Percentiles rank a stretch among this genome's conserved stretches.
Evolutionary conservation across 2,113 vertebrate genomes (phyloP).

Genomic region (Marcusenius ussheri): DNA sequence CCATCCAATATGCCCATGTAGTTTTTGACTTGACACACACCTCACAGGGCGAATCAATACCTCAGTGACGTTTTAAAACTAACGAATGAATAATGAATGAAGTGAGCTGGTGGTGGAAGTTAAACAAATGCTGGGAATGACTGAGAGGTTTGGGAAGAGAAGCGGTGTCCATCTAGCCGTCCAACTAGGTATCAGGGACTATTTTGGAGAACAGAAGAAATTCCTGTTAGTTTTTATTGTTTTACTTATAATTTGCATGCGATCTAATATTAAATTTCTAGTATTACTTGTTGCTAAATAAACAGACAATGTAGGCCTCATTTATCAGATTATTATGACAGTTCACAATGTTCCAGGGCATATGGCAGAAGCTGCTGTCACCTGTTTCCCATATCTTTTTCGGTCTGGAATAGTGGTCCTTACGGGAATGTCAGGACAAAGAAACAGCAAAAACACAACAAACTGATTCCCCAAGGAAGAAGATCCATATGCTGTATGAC

Average conservation of each 20-base stretch:
- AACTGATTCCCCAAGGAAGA: not conserved
- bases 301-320: not conserved
- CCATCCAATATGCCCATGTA: no score
- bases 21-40: no score
- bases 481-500: not conserved
- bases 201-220: not conserved
- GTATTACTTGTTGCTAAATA: not conserved
- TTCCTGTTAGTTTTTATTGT: not conserved
- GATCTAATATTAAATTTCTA: not conserved
- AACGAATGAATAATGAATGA: no score
- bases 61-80: no score
- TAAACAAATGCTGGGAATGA: no score
- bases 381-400: not conserved
- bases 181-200: no score
- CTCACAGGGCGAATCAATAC: no score
- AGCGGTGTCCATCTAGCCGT: no score
- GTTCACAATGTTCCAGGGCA: not conserved
- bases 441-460: not conserved
- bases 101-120: no score
- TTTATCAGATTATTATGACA: not conserved
- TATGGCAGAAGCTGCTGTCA: not conserved
- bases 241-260: no score
- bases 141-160: no score
- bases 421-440: not conserved
- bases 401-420: not conserved